These are phyloP conservation scores for Heterohyrax brucei DNA, from an alignment of 2,797 vertebrate genomes.

Conservation along the genomic window DNA sequence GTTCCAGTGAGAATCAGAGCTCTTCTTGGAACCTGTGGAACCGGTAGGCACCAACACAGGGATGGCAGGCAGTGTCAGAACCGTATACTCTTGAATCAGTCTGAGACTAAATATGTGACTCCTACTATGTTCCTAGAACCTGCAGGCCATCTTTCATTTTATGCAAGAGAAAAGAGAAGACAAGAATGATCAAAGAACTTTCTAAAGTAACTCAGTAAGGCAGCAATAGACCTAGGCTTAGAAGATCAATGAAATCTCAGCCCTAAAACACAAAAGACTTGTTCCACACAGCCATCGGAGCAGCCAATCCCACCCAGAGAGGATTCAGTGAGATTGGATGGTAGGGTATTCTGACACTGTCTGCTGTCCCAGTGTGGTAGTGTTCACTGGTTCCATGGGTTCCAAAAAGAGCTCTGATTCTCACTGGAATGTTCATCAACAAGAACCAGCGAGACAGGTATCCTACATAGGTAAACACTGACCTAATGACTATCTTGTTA, in stretches of 20 bases:
- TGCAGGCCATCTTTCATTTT: neutral
- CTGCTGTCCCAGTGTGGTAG: too few species aligned
- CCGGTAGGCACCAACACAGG: too few species aligned
- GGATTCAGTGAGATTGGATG: too few species aligned
- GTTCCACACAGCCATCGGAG: neutral
- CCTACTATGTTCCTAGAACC: neutral
- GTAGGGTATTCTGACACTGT: too few species aligned
- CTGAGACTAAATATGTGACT: neutral
- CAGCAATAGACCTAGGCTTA: neutral
- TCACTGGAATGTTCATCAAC: neutral
- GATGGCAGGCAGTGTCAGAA: too few species aligned
- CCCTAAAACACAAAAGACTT: neutral
- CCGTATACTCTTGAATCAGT: neutral
- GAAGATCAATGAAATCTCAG: neutral
- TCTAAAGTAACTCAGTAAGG: neutral
- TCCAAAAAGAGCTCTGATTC: too few species aligned
- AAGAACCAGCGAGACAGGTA: neutral
- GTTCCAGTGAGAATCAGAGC: too few species aligned
- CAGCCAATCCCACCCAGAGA: too few species aligned
- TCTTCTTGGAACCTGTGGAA: too few species aligned
- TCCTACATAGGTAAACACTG: too few species aligned
- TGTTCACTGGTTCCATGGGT: too few species aligned
- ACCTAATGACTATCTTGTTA: neutral
- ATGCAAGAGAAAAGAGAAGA: neutral
- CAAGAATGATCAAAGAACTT: neutral